A percentile compares a stretch with the other conserved stretches of the same genome.
Evolutionary conservation across 2,797 vertebrate genomes (phyloP).

Genomic region (Poeciliopsis infans): DNA sequence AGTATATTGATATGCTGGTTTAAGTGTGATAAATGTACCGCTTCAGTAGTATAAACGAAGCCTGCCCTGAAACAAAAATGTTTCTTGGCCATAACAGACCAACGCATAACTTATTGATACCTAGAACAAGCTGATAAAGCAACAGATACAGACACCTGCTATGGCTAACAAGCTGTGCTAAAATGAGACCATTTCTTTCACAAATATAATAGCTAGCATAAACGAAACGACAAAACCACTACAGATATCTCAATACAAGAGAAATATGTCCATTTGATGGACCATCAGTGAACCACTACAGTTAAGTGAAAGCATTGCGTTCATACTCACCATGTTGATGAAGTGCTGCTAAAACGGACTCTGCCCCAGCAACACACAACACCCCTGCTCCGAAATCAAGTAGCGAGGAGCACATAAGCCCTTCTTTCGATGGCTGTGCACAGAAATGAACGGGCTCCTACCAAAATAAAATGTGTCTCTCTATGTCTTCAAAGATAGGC

Average conservation of each 20-base stretch:
- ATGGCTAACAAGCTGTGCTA: constrained; percentile 52
- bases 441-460: constrained; percentile 57
- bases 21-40: background rate
- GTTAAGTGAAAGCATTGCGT: background rate
- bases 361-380: constrained; percentile 77
- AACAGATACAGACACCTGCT: constrained; percentile 43
- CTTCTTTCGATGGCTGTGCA: constrained; percentile 60
- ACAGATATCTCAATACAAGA: background rate
- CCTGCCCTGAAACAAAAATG: background rate
- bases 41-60: background rate
- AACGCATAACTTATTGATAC: background rate
- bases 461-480: constrained; percentile 54
- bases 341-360: constrained; percentile 75
- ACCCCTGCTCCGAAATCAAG: constrained; percentile 76
- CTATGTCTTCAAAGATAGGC: constrained; percentile 32
- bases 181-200: background rate
- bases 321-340: constrained; percentile 83
- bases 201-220: background rate
- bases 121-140: background rate
- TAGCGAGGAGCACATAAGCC: constrained; percentile 82
- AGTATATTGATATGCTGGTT: background rate
- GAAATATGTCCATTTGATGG: background rate
- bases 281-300: background rate
- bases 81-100: background rate
- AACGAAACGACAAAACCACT: background rate